Percentiles rank a stretch among this genome's conserved stretches.
Conservation (phyloP, 2,797 vertebrate species). For the Amniataba percoides region DNA sequence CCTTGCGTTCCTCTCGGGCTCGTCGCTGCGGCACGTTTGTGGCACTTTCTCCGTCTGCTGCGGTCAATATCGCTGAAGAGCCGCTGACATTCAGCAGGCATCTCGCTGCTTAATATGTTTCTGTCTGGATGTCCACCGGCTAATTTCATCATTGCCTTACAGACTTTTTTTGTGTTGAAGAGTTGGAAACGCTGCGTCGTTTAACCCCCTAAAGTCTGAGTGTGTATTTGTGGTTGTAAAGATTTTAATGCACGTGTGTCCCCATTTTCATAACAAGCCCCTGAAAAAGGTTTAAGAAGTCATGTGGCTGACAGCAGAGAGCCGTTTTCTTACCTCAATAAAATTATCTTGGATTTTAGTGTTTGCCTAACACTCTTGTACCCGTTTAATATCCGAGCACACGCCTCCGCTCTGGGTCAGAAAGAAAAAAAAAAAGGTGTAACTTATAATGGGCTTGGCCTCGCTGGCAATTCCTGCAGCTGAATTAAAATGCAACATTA, state of each 20-base stretch:
- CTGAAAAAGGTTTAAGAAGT: slow-evolving; percentile 75
- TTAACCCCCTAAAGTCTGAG: not conserved
- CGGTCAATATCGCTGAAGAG: slow-evolving; percentile 24
- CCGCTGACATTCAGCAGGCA: slow-evolving; percentile 54
- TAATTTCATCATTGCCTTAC: slow-evolving; percentile 16
- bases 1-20: slow-evolving; percentile 28
- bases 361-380: slow-evolving; percentile 82
- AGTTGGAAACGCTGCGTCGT: slow-evolving; percentile 28
- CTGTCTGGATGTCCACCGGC: slow-evolving; percentile 40
- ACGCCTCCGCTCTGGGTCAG: slow-evolving; percentile 55
- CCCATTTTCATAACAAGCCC: slow-evolving; percentile 55
- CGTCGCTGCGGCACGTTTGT: slow-evolving; percentile 45
- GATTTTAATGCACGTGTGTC: slow-evolving; percentile 53
- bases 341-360: slow-evolving; percentile 84
- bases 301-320: slow-evolving; percentile 74
- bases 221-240: slow-evolving; percentile 44
- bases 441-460: slow-evolving; percentile 78
- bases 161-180: not conserved
- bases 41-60: slow-evolving; percentile 44
- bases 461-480: slow-evolving; percentile 74
- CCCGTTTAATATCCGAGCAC: slow-evolving; percentile 74
- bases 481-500: slow-evolving; percentile 88
- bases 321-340: slow-evolving; percentile 78
- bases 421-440: slow-evolving; percentile 71
- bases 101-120: slow-evolving; percentile 24